Percentiles rank a stretch among this genome's conserved stretches.
phyloP scores from a whole-genome alignment of 2,888 invertebrate genomes.

The Mythimna ferrago region DNA sequence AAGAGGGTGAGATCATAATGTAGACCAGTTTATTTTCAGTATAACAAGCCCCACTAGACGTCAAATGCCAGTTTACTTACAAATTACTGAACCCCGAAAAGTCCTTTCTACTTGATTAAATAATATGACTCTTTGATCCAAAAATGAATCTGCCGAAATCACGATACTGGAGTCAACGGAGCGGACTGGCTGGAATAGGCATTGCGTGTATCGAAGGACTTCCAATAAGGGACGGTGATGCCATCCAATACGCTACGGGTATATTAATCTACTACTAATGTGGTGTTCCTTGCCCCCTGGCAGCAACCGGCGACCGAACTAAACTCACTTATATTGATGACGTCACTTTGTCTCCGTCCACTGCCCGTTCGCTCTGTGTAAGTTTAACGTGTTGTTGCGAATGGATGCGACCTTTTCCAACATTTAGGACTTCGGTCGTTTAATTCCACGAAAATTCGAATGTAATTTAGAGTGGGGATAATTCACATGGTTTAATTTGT shows the following conservation, averaged over 20 bases:
- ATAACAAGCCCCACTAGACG: conserved; percentile 12
- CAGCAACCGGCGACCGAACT: conserved; percentile 69
- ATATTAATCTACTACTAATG: conserved; percentile 88
- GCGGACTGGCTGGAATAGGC: conserved; percentile 80
- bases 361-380: conserved; percentile 79
- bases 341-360: conserved; percentile 84
- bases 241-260: conserved; percentile 74
- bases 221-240: conserved; percentile 76
- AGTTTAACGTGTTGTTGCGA: conserved; percentile 78
- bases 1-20: background rate
- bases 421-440: conserved; percentile 72
- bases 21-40: conserved; percentile 19
- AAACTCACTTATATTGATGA: conserved; percentile 84
- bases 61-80: conserved; percentile 57
- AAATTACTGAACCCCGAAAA: conserved; percentile 62
- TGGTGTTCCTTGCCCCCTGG: conserved; percentile 79
- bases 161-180: conserved; percentile 70
- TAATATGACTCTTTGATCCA: conserved; percentile 67
- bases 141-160: conserved; percentile 68
- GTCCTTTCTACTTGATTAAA: conserved; percentile 65
- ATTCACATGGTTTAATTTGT: conserved; percentile 67
- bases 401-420: conserved; percentile 75
- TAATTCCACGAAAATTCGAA: conserved; percentile 77
- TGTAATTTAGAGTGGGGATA: conserved; percentile 72
- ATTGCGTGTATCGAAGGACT: conserved; percentile 84